A percentile compares a stretch with the other conserved stretches of the same genome.
Evolutionary conservation across 2,113 vertebrate species (phyloP).

Genomic region (Poeciliopsis occidentalis): DNA sequence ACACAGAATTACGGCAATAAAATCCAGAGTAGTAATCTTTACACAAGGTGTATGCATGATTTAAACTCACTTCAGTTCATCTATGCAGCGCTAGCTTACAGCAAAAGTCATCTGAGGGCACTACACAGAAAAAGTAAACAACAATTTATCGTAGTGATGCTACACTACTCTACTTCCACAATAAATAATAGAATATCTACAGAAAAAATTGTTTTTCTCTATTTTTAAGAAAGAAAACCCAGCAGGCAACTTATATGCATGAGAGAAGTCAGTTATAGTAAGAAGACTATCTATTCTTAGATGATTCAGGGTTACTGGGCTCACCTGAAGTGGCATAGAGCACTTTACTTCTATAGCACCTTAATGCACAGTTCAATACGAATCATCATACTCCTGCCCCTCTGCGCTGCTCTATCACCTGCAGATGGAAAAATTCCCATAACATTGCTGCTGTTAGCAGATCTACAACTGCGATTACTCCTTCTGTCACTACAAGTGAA

Average conservation of each 20-base stretch:
- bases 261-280: constrained; percentile 2
- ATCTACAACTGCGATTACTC: constrained; percentile 14
- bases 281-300: background rate
- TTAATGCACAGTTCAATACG: background rate
- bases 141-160: background rate
- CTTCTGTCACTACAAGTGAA: background rate
- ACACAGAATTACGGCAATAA: background rate
- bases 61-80: too few species aligned
- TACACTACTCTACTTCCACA: background rate
- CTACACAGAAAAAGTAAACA: background rate
- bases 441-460: constrained; percentile 28
- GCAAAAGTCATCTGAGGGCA: background rate
- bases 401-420: constrained; percentile 44
- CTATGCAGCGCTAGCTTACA: background rate
- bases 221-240: background rate
- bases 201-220: too few species aligned
- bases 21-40: background rate
- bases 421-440: constrained; percentile 39
- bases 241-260: background rate
- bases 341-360: background rate
- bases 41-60: background rate
- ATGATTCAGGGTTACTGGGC: constrained; percentile 4
- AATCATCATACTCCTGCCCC: constrained; percentile 2
- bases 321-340: constrained; percentile 7
- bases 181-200: background rate